Evolutionary conservation across 2,888 invertebrate species (phyloP), one percentile per base, ranked within the genome.

Genomic region (Rotaria sp.): DNA sequence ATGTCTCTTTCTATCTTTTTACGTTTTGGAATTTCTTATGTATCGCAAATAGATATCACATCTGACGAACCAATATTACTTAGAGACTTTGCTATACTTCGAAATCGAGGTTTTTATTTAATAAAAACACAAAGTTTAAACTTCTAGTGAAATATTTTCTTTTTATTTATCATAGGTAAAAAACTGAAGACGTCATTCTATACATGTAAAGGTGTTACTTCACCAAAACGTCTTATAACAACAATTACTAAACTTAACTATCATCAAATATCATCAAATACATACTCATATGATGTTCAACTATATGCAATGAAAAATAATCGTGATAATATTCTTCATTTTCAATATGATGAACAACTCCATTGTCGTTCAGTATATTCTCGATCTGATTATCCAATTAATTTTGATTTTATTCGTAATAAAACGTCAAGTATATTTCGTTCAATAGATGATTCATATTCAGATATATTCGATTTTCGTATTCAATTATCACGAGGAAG

Each of bases 381-480:
- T 35, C 67, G 35, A 21, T 18, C 8, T 21, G 18, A 67, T 67
- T 67, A 67, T 67, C 67, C 67, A 26, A 67, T 35, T 30, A 67
- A 67, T 67, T 67, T 67, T 30, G 35, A 67, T 35, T 67, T 67
- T 67, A 67, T 35, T 35, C 67, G 67, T 38, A 35, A 67, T 67
- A 67, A 67, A 67, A 67, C 67, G 38, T 67, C 67, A 18, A 67
- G 67, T 67, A 15, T 35, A 67, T 67, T 67, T 67, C 21, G 35
- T 35, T 67, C 35, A 1, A 67, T 35, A 13, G 67, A 67, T 67
- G 30, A 67, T 67, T 67, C 67, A 5, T 67, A 67, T 67, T 18
- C 67, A 7, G 67, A 67, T 67, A 67, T 67, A 38, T 67, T 67
- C 21, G 67, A 67, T 67, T 67, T 67, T 67, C 67, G 67, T 35